Base-by-base conservation (phyloP, 2,797 vertebrate genomes). In the Uromys caudimaculatus region DNA sequence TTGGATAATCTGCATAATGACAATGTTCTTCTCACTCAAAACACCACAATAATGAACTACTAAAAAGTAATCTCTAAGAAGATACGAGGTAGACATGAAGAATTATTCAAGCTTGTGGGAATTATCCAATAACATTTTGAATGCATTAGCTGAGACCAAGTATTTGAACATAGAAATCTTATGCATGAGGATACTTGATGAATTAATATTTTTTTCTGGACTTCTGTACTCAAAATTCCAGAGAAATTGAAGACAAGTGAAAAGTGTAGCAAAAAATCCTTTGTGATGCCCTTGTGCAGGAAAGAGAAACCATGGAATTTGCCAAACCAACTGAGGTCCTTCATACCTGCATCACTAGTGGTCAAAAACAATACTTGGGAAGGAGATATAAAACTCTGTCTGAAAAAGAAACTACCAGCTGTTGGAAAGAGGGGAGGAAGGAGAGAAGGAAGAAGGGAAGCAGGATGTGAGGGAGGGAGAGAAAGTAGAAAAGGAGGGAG, bases 271-370 rank as follows among this genome's bases (percentile, higher is more conserved):
- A 17, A 86, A 79, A 0, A 0, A 6, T 56, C 38, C 44, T 69
- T 50, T 12, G 21, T 32, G 6, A 1, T 2, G 0, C 0, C 16
- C 0, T 3, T 50, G 32, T 23, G 7, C 44, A 9, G 32, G 44
- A 85, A 50, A 67, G 35, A 67, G 19, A 67, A 47, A 50, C 1
- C 1, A 44, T 1, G 14, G 17, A 10, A 11, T 7, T 3, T 32
- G 11, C 4, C 67, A 50, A 38, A 35, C 11, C 41, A 6, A 0
- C 8, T 13, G 3, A 27, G 2, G 1, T 47, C 58, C 41, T 76
- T 87, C 13, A 35, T 1, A 54, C 13, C 6, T 23, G 6, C 13
- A 5, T 29, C 17, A 44, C 17, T 11, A 2, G 0, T 12, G 11
- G 8, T 2, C 4, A 32, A 67, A 79, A 44, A 6, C 6, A 67